Evolutionary conservation across 1,140 invertebrate species (phyloP).

Genomic region (Apis florea): DNA sequence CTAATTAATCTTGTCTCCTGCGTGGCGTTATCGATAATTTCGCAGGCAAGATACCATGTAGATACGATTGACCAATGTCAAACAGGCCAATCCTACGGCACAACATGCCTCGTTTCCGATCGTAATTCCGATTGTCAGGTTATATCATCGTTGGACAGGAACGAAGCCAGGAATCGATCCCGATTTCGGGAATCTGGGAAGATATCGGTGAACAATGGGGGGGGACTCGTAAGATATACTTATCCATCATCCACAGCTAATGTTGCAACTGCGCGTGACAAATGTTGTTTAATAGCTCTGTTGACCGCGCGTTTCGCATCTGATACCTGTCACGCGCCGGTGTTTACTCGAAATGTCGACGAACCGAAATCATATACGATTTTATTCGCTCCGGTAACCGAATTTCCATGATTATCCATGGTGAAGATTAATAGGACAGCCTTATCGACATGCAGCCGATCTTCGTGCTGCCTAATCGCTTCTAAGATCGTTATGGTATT

Average conservation of each 20-base stretch:
- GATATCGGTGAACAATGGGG: conserved; percentile 57
- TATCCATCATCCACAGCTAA: conserved; percentile 59
- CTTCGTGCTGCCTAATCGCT: too few relatives aligned
- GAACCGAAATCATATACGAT: conserved; percentile 21
- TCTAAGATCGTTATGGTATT: too few relatives aligned
- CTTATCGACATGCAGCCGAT: too few relatives aligned
- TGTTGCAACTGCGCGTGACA: conserved; percentile 40
- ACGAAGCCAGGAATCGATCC: background rate
- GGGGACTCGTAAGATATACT: conserved; percentile 56
- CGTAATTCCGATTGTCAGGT: conserved; percentile 31
- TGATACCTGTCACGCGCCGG: conserved; percentile 50
- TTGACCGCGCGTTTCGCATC: conserved; percentile 49
- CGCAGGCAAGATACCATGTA: background rate
- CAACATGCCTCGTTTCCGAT: conserved; percentile 4
- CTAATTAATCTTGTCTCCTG: conserved; percentile 14
- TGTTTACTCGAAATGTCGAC: conserved; percentile 50
- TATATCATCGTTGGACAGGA: background rate
- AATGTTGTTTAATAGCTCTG: conserved; percentile 59
- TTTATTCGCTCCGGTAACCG: conserved; percentile 2
- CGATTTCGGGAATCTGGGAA: conserved; percentile 15
- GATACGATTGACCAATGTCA: conserved; percentile 13
- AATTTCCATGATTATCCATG: too few relatives aligned
- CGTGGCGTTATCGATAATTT: conserved; percentile 28
- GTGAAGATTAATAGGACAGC: too few relatives aligned
- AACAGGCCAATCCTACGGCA: background rate